Evolutionary conservation across 37 sponge, comb jelly and placozoan genomes (phyloP).

Genomic region (Petrosia ficiformis): DNA sequence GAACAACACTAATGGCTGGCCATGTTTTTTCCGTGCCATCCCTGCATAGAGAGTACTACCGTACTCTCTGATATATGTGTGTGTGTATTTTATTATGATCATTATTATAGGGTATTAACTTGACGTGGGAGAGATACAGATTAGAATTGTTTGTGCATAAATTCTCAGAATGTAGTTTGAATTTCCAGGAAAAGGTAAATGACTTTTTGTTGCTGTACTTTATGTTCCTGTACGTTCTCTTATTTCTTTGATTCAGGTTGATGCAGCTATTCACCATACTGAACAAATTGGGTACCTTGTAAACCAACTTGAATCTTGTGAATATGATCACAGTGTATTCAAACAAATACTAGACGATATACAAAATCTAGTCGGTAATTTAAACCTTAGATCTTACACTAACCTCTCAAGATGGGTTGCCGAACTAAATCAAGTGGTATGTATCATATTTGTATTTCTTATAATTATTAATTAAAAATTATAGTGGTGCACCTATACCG

Average conservation of each 20-base stretch:
- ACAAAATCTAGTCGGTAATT: constrained; percentile 89
- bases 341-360: constrained; percentile 71
- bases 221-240: neutral
- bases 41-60: too few relatives aligned
- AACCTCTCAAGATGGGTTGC: constrained; percentile 83
- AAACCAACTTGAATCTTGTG: constrained; percentile 74
- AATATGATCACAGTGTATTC: constrained; percentile 46
- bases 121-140: constrained; percentile 83
- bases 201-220: neutral
- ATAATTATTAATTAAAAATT: too few relatives aligned
- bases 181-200: constrained; percentile 66
- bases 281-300: constrained; percentile 66
- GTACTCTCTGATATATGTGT: too few relatives aligned
- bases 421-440: constrained; percentile 57
- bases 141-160: constrained; percentile 79
- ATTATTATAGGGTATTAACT: constrained; percentile 48
- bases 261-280: constrained; percentile 82
- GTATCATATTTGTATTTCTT: too few relatives aligned
- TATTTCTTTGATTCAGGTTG: constrained; percentile 49
- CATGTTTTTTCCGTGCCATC: too few relatives aligned
- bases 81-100: neutral
- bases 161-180: constrained; percentile 73
- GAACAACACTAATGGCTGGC: too few relatives aligned
- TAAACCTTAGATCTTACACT: constrained; percentile 91
- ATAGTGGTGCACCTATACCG: too few relatives aligned